Evolutionary conservation across 2,113 vertebrate species (phyloP).

Genomic region (Callospermophilus lateralis): DNA sequence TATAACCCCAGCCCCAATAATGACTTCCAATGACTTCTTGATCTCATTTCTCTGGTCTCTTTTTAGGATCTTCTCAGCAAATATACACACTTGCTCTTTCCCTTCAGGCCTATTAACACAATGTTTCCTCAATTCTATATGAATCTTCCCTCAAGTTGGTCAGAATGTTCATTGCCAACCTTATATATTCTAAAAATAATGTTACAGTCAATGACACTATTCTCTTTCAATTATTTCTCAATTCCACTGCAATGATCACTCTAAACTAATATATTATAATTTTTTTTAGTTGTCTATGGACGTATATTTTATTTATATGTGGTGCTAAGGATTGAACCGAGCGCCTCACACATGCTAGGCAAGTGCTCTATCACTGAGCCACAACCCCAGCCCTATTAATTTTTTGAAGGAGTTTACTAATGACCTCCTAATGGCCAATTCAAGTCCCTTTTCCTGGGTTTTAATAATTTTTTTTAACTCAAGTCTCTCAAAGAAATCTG

Average conservation of each 20-base stretch:
- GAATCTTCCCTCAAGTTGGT: neutral
- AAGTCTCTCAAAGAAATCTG: constrained; percentile 15
- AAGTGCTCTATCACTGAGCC: too few relatives aligned
- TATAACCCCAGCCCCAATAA: neutral
- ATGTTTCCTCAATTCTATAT: neutral
- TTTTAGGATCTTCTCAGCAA: constrained; percentile 29
- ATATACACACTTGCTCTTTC: neutral
- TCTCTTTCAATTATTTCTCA: constrained; percentile 35
- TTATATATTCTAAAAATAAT: neutral
- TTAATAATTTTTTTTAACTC: constrained; percentile 33
- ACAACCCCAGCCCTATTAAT: too few relatives aligned
- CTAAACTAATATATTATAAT: neutral
- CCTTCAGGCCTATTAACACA: constrained; percentile 6
- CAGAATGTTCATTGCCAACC: neutral
- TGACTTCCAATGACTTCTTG: neutral
- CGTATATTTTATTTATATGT: too few relatives aligned
- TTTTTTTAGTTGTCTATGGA: too few relatives aligned
- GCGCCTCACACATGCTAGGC: too few relatives aligned
- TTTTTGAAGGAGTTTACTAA: neutral
- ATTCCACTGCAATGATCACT: neutral
- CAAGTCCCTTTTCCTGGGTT: neutral
- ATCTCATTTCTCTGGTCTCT: neutral
- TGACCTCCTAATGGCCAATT: neutral
- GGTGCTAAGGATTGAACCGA: too few relatives aligned
- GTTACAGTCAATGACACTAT: neutral